Percentiles rank a stretch among this genome's conserved stretches.
phyloP scores from a whole-genome alignment of 1,140 invertebrate genomes.

The Pollicipes pollicipes region DNA sequence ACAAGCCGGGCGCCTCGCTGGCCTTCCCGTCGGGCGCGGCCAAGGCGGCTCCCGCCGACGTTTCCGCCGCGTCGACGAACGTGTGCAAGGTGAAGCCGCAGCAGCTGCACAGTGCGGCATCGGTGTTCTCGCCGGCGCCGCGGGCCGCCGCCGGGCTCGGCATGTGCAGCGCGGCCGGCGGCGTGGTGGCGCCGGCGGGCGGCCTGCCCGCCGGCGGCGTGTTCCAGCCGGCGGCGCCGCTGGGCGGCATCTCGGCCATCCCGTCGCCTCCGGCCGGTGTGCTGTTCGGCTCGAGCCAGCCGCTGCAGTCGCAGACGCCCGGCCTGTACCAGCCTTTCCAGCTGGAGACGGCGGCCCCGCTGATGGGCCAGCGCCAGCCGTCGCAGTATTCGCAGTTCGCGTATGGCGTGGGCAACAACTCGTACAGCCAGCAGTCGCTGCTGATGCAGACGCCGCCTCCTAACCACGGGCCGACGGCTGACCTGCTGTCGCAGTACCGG shows the following conservation, averaged over 20 bases:
- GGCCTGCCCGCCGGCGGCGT: conserved; percentile 18
- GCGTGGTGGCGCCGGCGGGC: conserved; percentile 17
- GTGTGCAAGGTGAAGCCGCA: conserved; percentile 59
- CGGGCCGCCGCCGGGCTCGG: conserved; percentile 25
- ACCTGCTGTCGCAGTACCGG: conserved; percentile 51
- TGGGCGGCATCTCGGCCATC: conserved; percentile 54
- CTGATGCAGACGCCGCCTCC: conserved; percentile 41
- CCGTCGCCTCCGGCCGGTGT: conserved; percentile 52
- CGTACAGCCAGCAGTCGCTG: conserved; percentile 46
- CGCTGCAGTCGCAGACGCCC: conserved; percentile 49
- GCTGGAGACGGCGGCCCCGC: conserved; percentile 27
- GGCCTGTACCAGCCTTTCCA: conserved; percentile 55
- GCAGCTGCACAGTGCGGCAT: conserved; percentile 35
- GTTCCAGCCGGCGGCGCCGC: conserved; percentile 41
- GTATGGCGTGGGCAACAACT: conserved; percentile 27
- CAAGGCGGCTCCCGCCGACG: neutral
- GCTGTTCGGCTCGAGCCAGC: conserved; percentile 45
- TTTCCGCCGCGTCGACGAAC: conserved; percentile 39
- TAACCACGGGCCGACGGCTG: conserved; percentile 57
- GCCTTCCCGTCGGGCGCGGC: neutral
- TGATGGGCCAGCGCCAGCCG: conserved; percentile 31
- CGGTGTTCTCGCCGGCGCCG: conserved; percentile 29
- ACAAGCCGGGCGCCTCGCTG: neutral
- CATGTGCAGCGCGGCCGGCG: conserved; percentile 24
- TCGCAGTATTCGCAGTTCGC: conserved; percentile 49